Percentiles rank a stretch among this genome's conserved stretches.
Evolutionary conservation across 2,797 vertebrate species (phyloP).

Genomic region (Urophycis tenuis): DNA sequence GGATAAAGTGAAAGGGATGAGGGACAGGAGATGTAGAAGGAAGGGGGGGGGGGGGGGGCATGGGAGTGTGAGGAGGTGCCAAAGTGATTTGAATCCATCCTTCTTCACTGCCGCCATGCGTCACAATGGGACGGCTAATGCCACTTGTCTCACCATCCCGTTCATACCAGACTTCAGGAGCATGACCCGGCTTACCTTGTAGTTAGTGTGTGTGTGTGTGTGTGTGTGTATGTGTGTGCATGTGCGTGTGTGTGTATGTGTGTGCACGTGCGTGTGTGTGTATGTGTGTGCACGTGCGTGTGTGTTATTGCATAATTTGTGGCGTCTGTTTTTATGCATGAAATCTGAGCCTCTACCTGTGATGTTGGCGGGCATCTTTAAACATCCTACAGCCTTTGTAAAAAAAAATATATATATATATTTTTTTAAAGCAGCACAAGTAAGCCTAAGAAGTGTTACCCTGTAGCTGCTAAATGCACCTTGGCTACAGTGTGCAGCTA

Average conservation of each 20-base stretch:
- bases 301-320: neutral
- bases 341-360: neutral
- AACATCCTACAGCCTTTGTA: neutral
- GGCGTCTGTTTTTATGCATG: neutral
- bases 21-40: neutral
- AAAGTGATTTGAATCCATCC: constrained; percentile 29
- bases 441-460: neutral
- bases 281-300: constrained; percentile 10
- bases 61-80: neutral
- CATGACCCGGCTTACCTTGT: constrained; percentile 14
- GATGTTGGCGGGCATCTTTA: no score
- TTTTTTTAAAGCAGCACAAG: neutral
- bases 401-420: neutral
- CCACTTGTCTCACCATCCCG: constrained; percentile 28
- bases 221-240: constrained; percentile 11
- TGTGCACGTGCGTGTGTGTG: constrained; percentile 5
- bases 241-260: constrained; percentile 7
- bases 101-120: constrained; percentile 23
- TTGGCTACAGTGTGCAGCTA: neutral
- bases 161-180: constrained; percentile 34
- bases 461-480: neutral
- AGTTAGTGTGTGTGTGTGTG: neutral
- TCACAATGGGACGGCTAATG: constrained; percentile 32
- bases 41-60: neutral
- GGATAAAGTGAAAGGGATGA: neutral